Base-by-base conservation (phyloP, 2,797 vertebrate genomes). In the Miichthys miiuy region DNA sequence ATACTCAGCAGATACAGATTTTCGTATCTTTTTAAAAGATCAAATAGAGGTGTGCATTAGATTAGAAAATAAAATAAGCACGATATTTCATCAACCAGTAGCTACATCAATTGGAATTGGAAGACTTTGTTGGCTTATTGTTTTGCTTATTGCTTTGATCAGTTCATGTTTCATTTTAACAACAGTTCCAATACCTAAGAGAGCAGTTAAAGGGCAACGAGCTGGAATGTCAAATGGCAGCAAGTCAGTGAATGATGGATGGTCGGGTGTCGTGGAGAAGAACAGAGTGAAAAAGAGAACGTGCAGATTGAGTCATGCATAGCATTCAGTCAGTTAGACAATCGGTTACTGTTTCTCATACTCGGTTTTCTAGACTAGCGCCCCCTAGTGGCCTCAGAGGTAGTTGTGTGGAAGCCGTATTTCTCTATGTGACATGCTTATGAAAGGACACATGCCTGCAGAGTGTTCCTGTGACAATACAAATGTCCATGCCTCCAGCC, bases 261-360 rank as follows among this genome's bases (percentile, higher is more conserved):
- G 62, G 51, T 68, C 7, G 68, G 77, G 82, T 38, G 27, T 81
- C 74, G 57, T 72, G 82, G 72, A 52, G 75, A 74, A 44, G 52
- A 69, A 84, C 69, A 75, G 63, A 68, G 54, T 74, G 83, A 78
- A 81, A 61, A 75, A 84, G 70, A 87, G 83, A 88, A 88, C 94
- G 88, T 95, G 94, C 94, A 93, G 80, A 92, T 91, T 85, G 83
- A 89, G 88, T 87, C 94, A 94, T 95, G 94, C 94, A 92, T 90
- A 88, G 91, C 85, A 92, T 93, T 93, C 88, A 86, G 89, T 92
- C 89, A 81, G 81, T 81, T 83, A 51, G 77, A 90, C 89, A 86
- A 86, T 84, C 83, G 72, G 51, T 77, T 84, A 88, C 72, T 67
- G 77, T 81, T 89, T 90, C 85, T 89, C 84, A 76, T 92, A 85